Conservation (phyloP, 1,140 invertebrate genomes). For the Drosophila neocordata region DNA sequence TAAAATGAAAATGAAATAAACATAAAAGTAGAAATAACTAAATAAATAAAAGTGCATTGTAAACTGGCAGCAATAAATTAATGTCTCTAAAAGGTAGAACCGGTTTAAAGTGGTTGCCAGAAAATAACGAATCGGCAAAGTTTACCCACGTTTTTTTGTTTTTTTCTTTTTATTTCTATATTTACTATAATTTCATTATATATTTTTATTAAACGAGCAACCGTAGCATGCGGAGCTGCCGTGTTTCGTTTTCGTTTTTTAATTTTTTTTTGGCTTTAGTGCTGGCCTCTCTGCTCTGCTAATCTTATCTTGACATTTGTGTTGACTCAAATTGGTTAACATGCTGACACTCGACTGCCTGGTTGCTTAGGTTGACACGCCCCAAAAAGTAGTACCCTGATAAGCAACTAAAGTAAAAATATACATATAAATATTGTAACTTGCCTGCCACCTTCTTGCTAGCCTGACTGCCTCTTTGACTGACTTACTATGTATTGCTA, state of each 20-base stretch:
- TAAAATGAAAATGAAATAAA: background rate
- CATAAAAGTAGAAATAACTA: conserved; percentile 20
- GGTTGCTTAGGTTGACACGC: conserved; percentile 6
- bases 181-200: conserved; percentile 53
- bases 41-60: conserved; percentile 30
- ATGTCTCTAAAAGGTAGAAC: conserved; percentile 44
- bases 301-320: conserved; percentile 78
- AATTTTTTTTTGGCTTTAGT: too few relatives aligned
- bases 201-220: conserved; percentile 19
- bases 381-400: conserved; percentile 25
- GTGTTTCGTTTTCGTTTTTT: conserved; percentile 24
- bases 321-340: conserved; percentile 81
- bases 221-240: conserved; percentile 34
- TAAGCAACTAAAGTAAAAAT: conserved; percentile 28
- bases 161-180: conserved; percentile 33
- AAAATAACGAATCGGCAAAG: conserved; percentile 34
- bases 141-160: conserved; percentile 59
- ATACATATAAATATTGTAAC: conserved; percentile 15
- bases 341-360: conserved; percentile 69
- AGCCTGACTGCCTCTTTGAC: conserved; percentile 11
- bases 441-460: conserved; percentile 27
- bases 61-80: conserved; percentile 60
- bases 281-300: background rate
- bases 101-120: conserved; percentile 54
- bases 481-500: conserved; percentile 44